Evolutionary conservation across 1,140 invertebrate species (phyloP).

Genomic region (Heliothis virescens): DNA sequence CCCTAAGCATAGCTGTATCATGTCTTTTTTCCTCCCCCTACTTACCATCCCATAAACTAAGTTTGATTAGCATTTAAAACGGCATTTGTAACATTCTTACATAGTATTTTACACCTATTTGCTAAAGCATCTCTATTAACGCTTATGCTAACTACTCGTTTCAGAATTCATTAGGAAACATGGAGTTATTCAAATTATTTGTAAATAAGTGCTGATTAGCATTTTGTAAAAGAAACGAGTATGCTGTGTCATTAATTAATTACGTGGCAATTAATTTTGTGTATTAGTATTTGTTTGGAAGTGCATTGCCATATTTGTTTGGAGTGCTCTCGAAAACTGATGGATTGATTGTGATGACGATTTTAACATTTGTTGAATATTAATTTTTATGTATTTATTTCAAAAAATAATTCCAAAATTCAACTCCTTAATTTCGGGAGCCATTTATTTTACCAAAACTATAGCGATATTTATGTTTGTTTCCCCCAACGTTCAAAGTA

Average conservation of each 20-base stretch:
- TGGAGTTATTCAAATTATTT: conserved; percentile 25
- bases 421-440: no score
- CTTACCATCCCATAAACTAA: conserved; percentile 10
- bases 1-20: conserved; percentile 1
- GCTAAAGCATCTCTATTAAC: conserved; percentile 30
- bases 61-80: conserved; percentile 31
- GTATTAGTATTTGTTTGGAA: background rate
- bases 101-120: conserved; percentile 27
- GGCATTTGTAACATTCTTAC: conserved; percentile 29
- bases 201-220: conserved; percentile 3
- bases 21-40: background rate
- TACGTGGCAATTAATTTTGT: background rate
- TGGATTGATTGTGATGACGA: no score
- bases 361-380: no score
- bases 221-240: conserved; percentile 13
- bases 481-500: no score
- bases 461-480: no score
- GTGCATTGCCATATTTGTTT: background rate
- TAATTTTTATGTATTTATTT: no score
- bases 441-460: no score
- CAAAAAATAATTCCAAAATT: no score
- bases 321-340: background rate
- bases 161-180: conserved; percentile 27
- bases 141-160: conserved; percentile 27
- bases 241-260: background rate